phyloP scores from a whole-genome alignment of 2,888 invertebrate genomes.

The Tenodera sinensis region DNA sequence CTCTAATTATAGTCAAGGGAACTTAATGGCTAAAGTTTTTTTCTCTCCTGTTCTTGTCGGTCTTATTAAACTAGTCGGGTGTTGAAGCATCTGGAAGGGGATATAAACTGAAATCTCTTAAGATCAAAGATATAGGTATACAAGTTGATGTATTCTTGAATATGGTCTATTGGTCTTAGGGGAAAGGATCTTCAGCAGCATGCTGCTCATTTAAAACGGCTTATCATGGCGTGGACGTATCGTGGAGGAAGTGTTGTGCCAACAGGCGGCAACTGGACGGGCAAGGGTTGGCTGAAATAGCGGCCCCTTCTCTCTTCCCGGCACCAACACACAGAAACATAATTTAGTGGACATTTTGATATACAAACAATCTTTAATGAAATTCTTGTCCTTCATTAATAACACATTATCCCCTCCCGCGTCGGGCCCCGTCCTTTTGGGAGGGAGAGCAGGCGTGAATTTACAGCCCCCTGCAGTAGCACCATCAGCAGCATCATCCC shows the following conservation, averaged over 20 bases:
- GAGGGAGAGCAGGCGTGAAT: slow-evolving; percentile 22
- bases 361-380: slow-evolving; percentile 62
- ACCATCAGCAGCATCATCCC: slow-evolving; percentile 20
- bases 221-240: not conserved
- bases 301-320: not conserved
- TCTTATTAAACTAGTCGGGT: too few relatives aligned
- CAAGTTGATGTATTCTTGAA: too few relatives aligned
- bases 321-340: slow-evolving; percentile 38
- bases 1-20: too few relatives aligned
- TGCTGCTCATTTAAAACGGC: not conserved
- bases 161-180: too few relatives aligned
- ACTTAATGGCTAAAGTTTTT: too few relatives aligned
- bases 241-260: not conserved
- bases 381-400: slow-evolving; percentile 66
- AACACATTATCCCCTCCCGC: slow-evolving; percentile 51
- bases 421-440: not conserved
- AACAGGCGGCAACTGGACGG: slow-evolving; percentile 20
- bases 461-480: slow-evolving; percentile 30
- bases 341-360: slow-evolving; percentile 60
- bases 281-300: not conserved
- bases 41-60: too few relatives aligned
- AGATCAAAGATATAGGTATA: too few relatives aligned
- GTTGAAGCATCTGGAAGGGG: too few relatives aligned
- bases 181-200: not conserved
- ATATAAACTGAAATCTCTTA: too few relatives aligned